Conservation (phyloP, 2,797 vertebrate genomes). For the Lagocephalus sceleratus region DNA sequence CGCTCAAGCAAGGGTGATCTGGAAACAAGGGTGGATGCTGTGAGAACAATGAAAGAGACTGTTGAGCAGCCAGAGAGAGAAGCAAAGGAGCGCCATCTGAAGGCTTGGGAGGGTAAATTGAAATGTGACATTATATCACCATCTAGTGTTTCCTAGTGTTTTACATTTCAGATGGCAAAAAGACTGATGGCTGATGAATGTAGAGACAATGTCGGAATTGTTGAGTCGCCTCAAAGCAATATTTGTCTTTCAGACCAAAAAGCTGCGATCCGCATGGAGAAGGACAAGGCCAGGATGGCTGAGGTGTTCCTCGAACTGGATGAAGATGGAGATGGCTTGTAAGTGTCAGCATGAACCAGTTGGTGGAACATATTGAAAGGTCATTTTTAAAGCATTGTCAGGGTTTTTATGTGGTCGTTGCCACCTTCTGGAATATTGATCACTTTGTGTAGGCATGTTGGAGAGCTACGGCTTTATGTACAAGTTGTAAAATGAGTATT, state of each 20-base stretch:
- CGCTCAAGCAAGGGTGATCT: constrained; percentile 75
- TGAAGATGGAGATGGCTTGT: constrained; percentile 82
- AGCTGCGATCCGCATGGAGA: constrained; percentile 67
- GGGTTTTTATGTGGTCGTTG: no score
- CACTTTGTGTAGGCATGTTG: no score
- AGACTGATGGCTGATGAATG: neutral
- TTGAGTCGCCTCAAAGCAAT: neutral
- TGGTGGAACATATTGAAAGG: neutral
- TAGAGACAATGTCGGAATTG: neutral
- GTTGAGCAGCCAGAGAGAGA: constrained; percentile 87
- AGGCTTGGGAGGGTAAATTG: constrained; percentile 85
- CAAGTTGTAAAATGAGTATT: no score
- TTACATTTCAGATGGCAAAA: neutral
- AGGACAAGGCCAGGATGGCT: constrained; percentile 76
- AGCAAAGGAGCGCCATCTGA: constrained; percentile 86
- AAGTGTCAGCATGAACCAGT: constrained; percentile 58
- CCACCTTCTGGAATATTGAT: no score
- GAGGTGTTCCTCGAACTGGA: constrained; percentile 85
- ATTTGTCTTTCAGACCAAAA: constrained; percentile 77
- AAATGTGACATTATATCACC: constrained; percentile 8
- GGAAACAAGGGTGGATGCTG: constrained; percentile 78
- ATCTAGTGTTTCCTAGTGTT: constrained; percentile 17
- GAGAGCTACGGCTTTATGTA: no score
- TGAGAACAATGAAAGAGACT: constrained; percentile 80
- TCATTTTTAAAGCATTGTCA: no score